These are phyloP conservation scores for Cactoblastis cactorum DNA, from an alignment of 2,888 invertebrate species.

Conservation along the genomic window DNA sequence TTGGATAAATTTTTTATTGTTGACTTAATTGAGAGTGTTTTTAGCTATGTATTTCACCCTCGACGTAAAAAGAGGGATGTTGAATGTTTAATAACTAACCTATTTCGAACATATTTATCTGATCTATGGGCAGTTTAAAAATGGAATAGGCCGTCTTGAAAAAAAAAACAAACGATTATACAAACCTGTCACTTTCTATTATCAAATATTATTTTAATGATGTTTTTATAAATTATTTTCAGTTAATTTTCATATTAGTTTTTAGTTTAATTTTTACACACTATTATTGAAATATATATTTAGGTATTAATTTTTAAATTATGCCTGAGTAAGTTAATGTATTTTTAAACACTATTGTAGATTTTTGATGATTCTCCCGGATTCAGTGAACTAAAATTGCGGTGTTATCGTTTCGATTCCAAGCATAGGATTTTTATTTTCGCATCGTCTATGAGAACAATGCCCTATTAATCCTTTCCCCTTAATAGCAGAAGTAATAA, in stretches of 20 bases:
- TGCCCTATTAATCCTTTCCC: too few relatives aligned
- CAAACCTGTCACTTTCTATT: constrained; percentile 49
- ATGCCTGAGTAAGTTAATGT: constrained; percentile 66
- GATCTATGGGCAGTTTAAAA: neutral
- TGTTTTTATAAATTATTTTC: constrained; percentile 70
- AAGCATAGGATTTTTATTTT: too few relatives aligned
- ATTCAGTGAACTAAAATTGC: too few relatives aligned
- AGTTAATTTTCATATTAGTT: constrained; percentile 55
- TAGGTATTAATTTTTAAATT: constrained; percentile 46
- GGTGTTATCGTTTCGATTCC: too few relatives aligned
- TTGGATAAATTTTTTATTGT: too few relatives aligned
- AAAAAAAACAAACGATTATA: constrained; percentile 28
- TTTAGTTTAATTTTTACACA: constrained; percentile 55
- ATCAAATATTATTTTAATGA: constrained; percentile 51
- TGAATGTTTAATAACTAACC: neutral
- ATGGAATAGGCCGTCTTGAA: constrained; percentile 22
- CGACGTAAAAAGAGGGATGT: too few relatives aligned
- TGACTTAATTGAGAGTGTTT: too few relatives aligned
- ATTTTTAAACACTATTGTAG: too few relatives aligned
- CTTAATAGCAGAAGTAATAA: too few relatives aligned
- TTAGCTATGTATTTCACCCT: too few relatives aligned
- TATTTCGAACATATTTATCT: neutral
- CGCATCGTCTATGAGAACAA: too few relatives aligned
- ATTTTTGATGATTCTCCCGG: too few relatives aligned
- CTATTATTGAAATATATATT: constrained; percentile 34